Evolutionary conservation across 2,797 vertebrate genomes (phyloP), one percentile per base, ranked within the genome.

Genomic region (Amphiprion clarkii): DNA sequence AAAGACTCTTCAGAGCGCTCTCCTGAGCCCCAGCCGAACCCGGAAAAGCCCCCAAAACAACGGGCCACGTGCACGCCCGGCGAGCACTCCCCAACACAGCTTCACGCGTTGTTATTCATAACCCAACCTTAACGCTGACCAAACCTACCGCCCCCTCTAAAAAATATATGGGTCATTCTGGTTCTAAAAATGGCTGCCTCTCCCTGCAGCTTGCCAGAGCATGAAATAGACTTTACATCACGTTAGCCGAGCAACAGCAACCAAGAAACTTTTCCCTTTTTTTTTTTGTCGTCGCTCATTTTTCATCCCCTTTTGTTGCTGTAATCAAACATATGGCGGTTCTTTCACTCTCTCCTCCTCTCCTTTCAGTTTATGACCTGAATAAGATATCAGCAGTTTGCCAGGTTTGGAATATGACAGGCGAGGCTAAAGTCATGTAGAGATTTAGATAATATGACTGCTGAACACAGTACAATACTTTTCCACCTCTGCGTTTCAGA

Each of bases 151-250:
- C 63, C 73, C 67, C 52, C 64, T 72, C 63, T n/a, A 51, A 69
- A 78, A 83, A 89, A 90, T 53, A 66, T 9, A 71, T 16, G 88
- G 90, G 89, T 92, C 92, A 92, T 89, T 89, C 71, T 55, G n/a
- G 59, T 83, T 90, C 92, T 94, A 94, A 94, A 94, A 92, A 93
- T 83, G 88, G 78, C 85, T 67, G 61, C 63, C 71, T 82, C 77
- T 90, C 81, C 88, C 84, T 74, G 76, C 71, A 88, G 91, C 71
- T 89, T 90, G 85, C 88, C 83, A 82, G 88, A 91, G 90, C 92
- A 92, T 93, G 93, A 94, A 95, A 95, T 93, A 91, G 94, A 95
- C 92, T 94, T 93, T 94, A 93, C 91, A 93, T 92, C 91, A 90
- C 71, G 87, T 92, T 85, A 85, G 90, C 82, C 44, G 74, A 87